Conservation (phyloP, 2,888 invertebrate genomes). For the Sarcophaga carnaria region DNA sequence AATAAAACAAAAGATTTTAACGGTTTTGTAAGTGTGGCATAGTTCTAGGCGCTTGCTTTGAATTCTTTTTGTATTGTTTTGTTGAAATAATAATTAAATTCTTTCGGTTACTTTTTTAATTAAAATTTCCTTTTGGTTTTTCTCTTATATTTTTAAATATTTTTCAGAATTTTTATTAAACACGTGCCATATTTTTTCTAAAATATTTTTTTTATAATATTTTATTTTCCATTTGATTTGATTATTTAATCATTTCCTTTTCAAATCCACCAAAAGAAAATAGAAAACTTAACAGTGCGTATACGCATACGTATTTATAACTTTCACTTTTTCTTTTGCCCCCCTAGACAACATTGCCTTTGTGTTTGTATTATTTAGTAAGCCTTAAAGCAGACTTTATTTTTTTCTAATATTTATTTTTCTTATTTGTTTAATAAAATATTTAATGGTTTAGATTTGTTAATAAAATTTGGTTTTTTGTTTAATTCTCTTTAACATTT, state of each 20-base stretch:
- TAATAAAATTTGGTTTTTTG: background rate
- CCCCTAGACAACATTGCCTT: constrained; percentile 15
- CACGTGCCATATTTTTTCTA: constrained; percentile 44
- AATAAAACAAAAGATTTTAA: constrained; percentile 40
- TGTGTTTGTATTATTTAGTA: constrained; percentile 18
- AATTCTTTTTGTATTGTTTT: background rate
- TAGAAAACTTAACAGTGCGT: constrained; percentile 7
- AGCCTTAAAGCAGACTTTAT: constrained; percentile 36
- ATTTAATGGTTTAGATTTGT: no score
- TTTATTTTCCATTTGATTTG: constrained; percentile 18
- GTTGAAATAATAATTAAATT: background rate
- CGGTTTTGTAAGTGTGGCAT: background rate
- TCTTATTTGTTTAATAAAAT: constrained; percentile 14
- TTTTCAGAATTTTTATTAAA: constrained; percentile 1
- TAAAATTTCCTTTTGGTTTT: background rate
- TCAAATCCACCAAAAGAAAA: background rate
- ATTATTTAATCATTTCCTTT: constrained; percentile 60
- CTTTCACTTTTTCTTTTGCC: constrained; percentile 6
- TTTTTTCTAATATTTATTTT: constrained; percentile 30
- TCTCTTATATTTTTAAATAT: background rate
- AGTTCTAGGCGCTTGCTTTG: constrained; percentile 22
- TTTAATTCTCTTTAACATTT: constrained; percentile 27
- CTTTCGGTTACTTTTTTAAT: background rate
- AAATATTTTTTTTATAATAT: background rate
- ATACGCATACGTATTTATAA: constrained; percentile 28